A percentile compares a stretch with the other conserved stretches of the same genome.
Evolutionary conservation across 2,888 invertebrate species (phyloP).

Genomic region (Nasonovia ribisnigri): DNA sequence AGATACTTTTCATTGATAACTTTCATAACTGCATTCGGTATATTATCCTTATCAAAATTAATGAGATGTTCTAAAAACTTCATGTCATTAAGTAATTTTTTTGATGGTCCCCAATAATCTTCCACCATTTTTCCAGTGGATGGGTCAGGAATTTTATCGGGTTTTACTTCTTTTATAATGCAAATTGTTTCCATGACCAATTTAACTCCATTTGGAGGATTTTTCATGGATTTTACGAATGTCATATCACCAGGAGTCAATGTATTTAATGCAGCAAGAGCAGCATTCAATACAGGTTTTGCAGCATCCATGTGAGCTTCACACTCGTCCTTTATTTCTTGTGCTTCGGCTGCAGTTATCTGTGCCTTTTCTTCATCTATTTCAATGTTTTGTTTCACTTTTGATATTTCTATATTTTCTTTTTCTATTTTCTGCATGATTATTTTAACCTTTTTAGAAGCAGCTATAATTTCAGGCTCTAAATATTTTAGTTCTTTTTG

Average conservation of each 20-base stretch:
- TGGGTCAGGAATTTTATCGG: conserved; percentile 86
- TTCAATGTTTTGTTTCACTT: conserved; percentile 94
- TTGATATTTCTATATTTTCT: conserved; percentile 71
- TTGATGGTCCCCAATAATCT: conserved; percentile 94
- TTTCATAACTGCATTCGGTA: conserved; percentile 85
- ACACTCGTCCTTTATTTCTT: conserved; percentile 97
- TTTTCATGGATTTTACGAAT: conserved; percentile 94
- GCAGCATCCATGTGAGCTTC: conserved; percentile 96
- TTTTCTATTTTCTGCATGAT: conserved; percentile 33
- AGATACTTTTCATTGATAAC: conserved; percentile 85
- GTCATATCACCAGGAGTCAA: conserved; percentile 88
- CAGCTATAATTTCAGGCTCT: conserved; percentile 88
- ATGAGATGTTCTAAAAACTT: conserved; percentile 91
- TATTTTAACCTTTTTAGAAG: conserved; percentile 76
- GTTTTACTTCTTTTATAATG: conserved; percentile 90
- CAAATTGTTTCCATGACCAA: conserved; percentile 96
- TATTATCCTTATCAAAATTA: conserved; percentile 93
- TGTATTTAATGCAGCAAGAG: conserved; percentile 89
- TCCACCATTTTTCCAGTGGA: conserved; percentile 83
- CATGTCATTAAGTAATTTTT: conserved; percentile 89
- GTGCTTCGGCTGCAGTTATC: conserved; percentile 93
- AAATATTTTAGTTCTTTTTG: conserved; percentile 88
- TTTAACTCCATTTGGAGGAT: conserved; percentile 90
- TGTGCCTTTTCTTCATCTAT: conserved; percentile 96
- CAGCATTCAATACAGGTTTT: conserved; percentile 92